Evolutionary conservation across 2,888 invertebrate genomes (phyloP).

Genomic region (Ophioninae sp.): DNA sequence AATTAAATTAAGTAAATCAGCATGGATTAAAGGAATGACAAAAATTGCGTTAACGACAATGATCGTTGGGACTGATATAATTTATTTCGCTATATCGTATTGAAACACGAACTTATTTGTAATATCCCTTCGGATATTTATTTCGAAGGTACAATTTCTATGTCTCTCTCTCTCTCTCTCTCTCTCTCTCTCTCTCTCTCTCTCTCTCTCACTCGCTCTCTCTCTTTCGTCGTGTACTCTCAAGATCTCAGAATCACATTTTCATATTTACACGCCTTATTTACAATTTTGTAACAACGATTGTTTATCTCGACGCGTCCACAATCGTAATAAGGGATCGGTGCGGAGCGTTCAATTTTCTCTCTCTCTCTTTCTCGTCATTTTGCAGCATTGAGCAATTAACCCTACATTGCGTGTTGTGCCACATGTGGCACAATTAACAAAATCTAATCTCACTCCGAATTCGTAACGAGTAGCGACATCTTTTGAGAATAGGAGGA

Average conservation of each 20-base stretch:
- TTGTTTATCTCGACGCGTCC: background rate
- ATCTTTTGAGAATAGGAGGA: no score
- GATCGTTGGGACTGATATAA: conserved; percentile 73
- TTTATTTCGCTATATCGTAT: conserved; percentile 78
- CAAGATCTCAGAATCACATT: conserved; percentile 77
- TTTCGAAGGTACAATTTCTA: conserved; percentile 70
- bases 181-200: conserved; percentile 61
- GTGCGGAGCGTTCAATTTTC: conserved; percentile 32
- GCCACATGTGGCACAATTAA: no score
- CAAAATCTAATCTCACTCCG: no score
- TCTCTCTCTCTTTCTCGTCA: background rate
- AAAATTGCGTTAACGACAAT: conserved; percentile 16
- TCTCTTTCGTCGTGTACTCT: conserved; percentile 67
- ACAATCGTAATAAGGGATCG: background rate
- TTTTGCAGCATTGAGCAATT: conserved; percentile 10
- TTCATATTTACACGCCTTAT: conserved; percentile 75
- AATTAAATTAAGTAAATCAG: background rate
- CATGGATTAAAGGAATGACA: conserved; percentile 2
- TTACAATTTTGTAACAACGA: conserved; percentile 61
- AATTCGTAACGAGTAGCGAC: no score
- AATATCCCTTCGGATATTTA: conserved; percentile 70
- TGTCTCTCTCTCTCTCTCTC: conserved; percentile 63
- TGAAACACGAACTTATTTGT: conserved; percentile 78
- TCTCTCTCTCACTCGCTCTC: conserved; percentile 13
- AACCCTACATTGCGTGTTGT: no score